Evolutionary conservation across 2,797 vertebrate species (phyloP).

Genomic region (Lutjanus argentimaculatus): DNA sequence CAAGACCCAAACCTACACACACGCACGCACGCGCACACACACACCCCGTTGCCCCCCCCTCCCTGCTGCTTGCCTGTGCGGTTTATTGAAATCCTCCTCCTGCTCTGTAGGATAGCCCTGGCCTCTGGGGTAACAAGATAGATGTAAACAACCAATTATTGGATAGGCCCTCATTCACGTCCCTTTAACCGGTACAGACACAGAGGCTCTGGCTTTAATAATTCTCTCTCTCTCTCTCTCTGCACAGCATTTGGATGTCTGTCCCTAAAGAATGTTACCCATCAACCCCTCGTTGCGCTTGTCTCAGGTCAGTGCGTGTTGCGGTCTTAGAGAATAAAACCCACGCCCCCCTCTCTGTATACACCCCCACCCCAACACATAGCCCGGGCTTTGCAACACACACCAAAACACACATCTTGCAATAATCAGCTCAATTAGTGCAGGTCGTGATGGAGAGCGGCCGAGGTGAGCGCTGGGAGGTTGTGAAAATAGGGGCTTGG

Average conservation of each 20-base stretch:
- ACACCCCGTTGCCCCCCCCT: constrained; percentile 4
- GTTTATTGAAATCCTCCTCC: constrained; percentile 70
- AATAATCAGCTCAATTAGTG: constrained; percentile 95
- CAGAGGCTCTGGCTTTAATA: constrained; percentile 81
- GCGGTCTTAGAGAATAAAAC: constrained; percentile 62
- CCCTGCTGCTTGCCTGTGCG: constrained; percentile 54
- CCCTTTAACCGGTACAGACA: constrained; percentile 73
- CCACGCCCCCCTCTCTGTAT: constrained; percentile 35
- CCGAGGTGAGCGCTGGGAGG: constrained; percentile 92
- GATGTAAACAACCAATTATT: constrained; percentile 86
- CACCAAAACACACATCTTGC: constrained; percentile 89
- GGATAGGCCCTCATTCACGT: constrained; percentile 78
- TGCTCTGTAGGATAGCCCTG: constrained; percentile 57
- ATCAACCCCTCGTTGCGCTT: constrained; percentile 77
- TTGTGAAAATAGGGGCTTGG: constrained; percentile 92
- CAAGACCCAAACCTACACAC: constrained; percentile 34
- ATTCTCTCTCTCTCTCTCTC: constrained; percentile 47
- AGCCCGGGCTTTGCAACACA: constrained; percentile 35
- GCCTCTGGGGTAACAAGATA: constrained; percentile 80
- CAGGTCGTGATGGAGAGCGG: constrained; percentile 91
- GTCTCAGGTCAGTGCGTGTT: constrained; percentile 70
- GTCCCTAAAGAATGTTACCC: constrained; percentile 80
- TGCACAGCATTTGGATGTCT: constrained; percentile 62
- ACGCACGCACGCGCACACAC: constrained; percentile 33
- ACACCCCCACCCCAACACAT: constrained; percentile 14